Evolutionary conservation across 2,888 invertebrate species (phyloP).

Genomic region (Eumacrocentrus americanus): DNA sequence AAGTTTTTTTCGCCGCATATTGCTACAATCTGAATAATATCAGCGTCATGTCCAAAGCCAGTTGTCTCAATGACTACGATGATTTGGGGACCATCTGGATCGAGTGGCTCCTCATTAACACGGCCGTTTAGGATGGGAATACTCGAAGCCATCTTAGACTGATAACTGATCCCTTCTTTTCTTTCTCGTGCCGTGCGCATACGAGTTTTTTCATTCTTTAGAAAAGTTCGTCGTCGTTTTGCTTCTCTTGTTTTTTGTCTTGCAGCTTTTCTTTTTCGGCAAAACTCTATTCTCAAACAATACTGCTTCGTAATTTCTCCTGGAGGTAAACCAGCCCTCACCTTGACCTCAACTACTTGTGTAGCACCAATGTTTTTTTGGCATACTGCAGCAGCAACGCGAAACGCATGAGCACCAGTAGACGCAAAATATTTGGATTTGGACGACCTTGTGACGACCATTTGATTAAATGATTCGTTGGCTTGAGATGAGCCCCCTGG

Average conservation of each 20-base stretch:
- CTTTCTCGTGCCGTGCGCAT: too few relatives aligned
- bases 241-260: constrained; percentile 9
- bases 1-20: too few relatives aligned
- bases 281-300: too few relatives aligned
- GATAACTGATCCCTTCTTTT: constrained; percentile 11
- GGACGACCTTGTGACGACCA: constrained; percentile 18
- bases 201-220: not conserved
- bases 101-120: constrained; percentile 1
- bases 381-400: too few relatives aligned
- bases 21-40: too few relatives aligned
- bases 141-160: constrained; percentile 1
- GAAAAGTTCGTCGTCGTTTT: constrained; percentile 8
- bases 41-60: constrained; percentile 17
- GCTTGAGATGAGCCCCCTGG: constrained; percentile 29
- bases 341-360: too few relatives aligned
- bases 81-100: not conserved
- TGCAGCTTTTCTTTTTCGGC: too few relatives aligned
- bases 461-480: constrained; percentile 26
- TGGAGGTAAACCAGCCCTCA: too few relatives aligned
- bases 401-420: constrained; percentile 22
- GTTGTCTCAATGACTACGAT: constrained; percentile 21
- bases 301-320: too few relatives aligned
- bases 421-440: constrained; percentile 23
- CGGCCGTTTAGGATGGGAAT: too few relatives aligned
- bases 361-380: too few relatives aligned